A percentile compares a stretch with the other conserved stretches of the same genome.
Evolutionary conservation across 2,797 vertebrate species (phyloP).

Genomic region (Hydrocynus forskahlii): DNA sequence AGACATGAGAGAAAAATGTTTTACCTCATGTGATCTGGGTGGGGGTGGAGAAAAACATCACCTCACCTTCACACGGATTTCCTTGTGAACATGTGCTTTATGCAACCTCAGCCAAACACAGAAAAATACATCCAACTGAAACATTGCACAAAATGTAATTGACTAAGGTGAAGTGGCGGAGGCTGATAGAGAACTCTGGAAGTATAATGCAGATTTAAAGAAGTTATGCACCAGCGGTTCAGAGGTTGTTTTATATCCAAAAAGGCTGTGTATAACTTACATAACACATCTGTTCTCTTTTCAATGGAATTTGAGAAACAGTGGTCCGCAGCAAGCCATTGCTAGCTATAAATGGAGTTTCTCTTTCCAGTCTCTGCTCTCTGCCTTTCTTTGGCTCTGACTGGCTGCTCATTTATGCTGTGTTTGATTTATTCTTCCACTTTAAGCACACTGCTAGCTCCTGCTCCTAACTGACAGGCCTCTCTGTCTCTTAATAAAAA

Average conservation of each 20-base stretch:
- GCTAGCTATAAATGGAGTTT: neutral
- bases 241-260: no score
- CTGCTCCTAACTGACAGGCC: constrained; percentile 45
- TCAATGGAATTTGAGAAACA: neutral
- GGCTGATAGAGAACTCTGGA: no score
- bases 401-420: constrained; percentile 48
- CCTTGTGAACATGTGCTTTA: no score
- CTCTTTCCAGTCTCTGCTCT: constrained; percentile 4
- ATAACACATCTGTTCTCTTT: neutral
- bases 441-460: constrained; percentile 30
- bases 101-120: neutral
- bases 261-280: neutral
- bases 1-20: no score
- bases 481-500: constrained; percentile 51
- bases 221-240: no score
- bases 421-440: constrained; percentile 55
- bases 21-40: no score
- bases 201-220: neutral
- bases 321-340: neutral
- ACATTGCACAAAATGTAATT: neutral
- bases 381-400: constrained; percentile 29
- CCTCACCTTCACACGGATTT: no score
- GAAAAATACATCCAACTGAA: neutral
- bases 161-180: neutral
- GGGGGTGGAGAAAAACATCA: no score